Evolutionary conservation across 2,113 vertebrate species (phyloP), one percentile per base, ranked within the genome.

Genomic region (Callaeas wilsoni): DNA sequence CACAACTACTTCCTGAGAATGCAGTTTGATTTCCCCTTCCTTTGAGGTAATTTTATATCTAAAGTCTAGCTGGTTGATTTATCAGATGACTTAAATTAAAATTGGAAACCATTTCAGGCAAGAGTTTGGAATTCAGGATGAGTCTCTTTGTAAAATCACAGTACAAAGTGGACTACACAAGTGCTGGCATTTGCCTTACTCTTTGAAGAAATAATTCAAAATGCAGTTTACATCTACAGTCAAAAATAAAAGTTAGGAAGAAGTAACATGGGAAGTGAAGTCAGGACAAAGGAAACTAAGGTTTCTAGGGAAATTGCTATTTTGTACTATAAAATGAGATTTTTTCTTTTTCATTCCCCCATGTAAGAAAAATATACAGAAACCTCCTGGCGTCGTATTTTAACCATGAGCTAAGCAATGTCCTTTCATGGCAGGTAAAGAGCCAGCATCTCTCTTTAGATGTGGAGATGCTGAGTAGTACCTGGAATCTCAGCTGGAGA

Each of bases 381-480:
- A 62, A 55, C 23, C 47, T 63, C 68, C 52, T 42, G 62, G 35
- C n/a, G 55, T 77, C 30, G 9, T 63, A 42, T 87, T 94, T 90
- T 52, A 95, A 73, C 23, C 39, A 55, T 32, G 42, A 94, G 27
- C 52, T 84, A 67, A 87, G 84, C 87, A 94, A 81, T 52, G 60
- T 91, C 18, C 84, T 93, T 70, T 91, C 35, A 23, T 26, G 35
- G 27, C 9, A 37, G 42, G 35, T 82, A 82, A 79, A 2, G 9
- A 87, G 81, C 32, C 90, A 96, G 56, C 47, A 67, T 44, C 71
- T 69, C 41, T 87, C 35, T 87, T 87, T 79, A 68, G 71, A 71
- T 17, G 53, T n/a, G 62, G 65, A 94, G 44, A 62, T 90, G 87
- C 94, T 95, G 92, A 87, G 74, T 60, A 76, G 62, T 73, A 87